Conservation (phyloP, 2,113 vertebrate species). For the Mohoua ochrocephala region DNA sequence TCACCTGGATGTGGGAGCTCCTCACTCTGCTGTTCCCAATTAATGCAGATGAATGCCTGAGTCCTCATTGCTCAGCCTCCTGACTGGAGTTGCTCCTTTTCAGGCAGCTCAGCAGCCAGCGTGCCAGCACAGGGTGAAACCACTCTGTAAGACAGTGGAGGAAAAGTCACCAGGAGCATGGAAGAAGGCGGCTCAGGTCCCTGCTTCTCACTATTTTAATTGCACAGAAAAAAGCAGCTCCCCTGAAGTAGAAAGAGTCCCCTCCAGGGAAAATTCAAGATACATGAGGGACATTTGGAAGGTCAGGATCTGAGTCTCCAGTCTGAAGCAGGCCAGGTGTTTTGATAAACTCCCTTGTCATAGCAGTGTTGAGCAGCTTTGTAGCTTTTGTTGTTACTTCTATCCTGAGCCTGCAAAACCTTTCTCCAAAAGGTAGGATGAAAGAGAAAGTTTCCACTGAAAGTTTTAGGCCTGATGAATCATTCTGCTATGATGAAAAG, state of each 20-base stretch:
- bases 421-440: neutral
- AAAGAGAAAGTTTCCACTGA: neutral
- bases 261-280: neutral
- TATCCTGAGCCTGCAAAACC: neutral
- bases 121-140: neutral
- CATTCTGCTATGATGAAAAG: slow-evolving; percentile 5
- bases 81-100: neutral
- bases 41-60: neutral
- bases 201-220: neutral
- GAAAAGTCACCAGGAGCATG: neutral
- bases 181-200: neutral
- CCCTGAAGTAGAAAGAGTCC: neutral
- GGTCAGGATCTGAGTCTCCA: neutral
- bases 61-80: neutral
- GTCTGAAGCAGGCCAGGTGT: neutral
- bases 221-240: neutral
- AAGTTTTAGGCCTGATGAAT: neutral
- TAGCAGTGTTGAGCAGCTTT: neutral
- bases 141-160: fast-evolving
- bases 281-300: fast-evolving
- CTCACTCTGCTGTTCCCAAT: neutral
- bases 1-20: neutral
- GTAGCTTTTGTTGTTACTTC: neutral
- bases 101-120: neutral
- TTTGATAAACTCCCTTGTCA: neutral